Conservation (phyloP, 2,113 vertebrate species). For the Lichenostomus cassidix region DNA sequence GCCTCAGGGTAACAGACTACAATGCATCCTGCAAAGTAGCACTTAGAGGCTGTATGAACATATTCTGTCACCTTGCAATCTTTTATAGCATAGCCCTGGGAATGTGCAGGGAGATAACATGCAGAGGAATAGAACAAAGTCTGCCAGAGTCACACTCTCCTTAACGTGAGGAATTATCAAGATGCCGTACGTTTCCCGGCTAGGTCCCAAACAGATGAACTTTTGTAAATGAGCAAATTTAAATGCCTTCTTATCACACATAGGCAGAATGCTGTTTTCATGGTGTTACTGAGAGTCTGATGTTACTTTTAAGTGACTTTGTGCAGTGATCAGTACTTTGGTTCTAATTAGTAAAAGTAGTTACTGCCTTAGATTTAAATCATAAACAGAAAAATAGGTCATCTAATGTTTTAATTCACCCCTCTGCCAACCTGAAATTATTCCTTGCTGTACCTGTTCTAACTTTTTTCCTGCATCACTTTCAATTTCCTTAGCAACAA, state of each 20-base stretch:
- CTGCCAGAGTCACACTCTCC: conserved; percentile 36
- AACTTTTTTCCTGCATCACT: not conserved
- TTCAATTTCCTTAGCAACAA: not conserved
- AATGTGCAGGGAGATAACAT: conserved; percentile 47
- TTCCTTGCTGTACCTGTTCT: not conserved
- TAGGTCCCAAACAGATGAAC: conserved; percentile 38
- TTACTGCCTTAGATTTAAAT: not conserved
- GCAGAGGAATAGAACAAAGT: conserved; percentile 2
- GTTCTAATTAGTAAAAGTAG: conserved; percentile 14
- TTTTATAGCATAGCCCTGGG: conserved; percentile 29
- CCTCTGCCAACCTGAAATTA: not conserved
- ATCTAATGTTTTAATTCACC: not conserved
- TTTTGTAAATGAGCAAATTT: conserved; percentile 53
- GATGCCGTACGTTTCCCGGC: not conserved
- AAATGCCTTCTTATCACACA: conserved; percentile 44
- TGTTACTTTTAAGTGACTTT: conserved; percentile 45
- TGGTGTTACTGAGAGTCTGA: not conserved
- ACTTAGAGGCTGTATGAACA: conserved; percentile 32
- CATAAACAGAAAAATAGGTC: conserved; percentile 3
- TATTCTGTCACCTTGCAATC: conserved; percentile 59
- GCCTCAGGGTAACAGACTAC: conserved; percentile 33
- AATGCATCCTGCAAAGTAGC: conserved; percentile 28
- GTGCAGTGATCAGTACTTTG: not conserved
- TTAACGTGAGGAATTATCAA: conserved; percentile 45
- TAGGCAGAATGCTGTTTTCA: not conserved